Evolutionary conservation across 2,888 invertebrate species (phyloP).

Genomic region (Chloromyia formosa): DNA sequence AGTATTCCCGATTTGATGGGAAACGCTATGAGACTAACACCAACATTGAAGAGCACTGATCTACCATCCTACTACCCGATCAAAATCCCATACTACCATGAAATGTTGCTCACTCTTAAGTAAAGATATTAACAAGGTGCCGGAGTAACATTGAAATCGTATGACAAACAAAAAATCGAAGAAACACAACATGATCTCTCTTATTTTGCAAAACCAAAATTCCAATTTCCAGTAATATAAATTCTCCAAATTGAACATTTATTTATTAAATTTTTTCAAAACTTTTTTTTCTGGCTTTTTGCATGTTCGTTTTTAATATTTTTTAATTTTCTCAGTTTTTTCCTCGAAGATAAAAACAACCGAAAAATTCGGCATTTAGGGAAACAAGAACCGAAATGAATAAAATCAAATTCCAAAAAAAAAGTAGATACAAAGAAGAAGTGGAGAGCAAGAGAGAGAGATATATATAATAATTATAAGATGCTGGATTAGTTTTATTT

Average conservation of each 20-base stretch:
- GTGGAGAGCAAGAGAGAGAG: background rate
- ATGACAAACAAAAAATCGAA: background rate
- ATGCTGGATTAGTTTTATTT: conserved; percentile 48
- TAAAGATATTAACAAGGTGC: conserved; percentile 36
- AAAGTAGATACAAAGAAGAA: conserved; percentile 34
- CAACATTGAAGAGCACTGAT: too few relatives aligned
- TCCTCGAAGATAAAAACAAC: too few relatives aligned
- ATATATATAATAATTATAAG: conserved; percentile 37
- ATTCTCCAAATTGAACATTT: too few relatives aligned
- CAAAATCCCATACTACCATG: too few relatives aligned
- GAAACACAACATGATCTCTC: background rate
- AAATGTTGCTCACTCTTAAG: conserved; percentile 17
- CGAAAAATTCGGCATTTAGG: conserved; percentile 23
- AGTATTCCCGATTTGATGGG: too few relatives aligned
- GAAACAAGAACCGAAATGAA: conserved; percentile 1
- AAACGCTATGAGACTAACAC: too few relatives aligned
- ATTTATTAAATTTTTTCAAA: background rate
- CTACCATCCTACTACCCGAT: too few relatives aligned
- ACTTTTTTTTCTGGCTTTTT: background rate
- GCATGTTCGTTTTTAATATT: background rate
- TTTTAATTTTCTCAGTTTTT: background rate
- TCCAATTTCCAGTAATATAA: too few relatives aligned
- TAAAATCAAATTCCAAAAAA: conserved; percentile 56
- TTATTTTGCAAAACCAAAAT: conserved; percentile 15
- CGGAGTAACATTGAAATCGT: conserved; percentile 26